Conservation (phyloP, 2,888 invertebrate species). For the Sinelater perroti region DNA sequence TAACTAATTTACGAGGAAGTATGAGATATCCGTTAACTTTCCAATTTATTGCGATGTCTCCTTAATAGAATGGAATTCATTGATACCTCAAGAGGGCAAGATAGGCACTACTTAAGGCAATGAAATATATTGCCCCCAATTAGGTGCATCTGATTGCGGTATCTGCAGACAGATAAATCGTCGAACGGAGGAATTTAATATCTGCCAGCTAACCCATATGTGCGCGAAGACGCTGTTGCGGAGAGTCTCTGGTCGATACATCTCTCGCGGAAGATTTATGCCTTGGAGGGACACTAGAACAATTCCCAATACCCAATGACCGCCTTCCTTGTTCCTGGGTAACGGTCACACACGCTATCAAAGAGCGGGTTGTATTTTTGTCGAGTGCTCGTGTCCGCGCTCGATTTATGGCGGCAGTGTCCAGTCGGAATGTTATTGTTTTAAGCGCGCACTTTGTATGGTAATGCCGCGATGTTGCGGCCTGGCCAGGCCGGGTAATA, state of each 20-base stretch:
- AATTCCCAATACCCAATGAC: constrained; percentile 1
- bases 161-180: too few species aligned
- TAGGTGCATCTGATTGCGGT: too few species aligned
- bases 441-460: constrained; percentile 50
- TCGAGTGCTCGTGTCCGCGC: constrained; percentile 34
- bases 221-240: too few species aligned
- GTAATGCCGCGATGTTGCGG: constrained; percentile 43
- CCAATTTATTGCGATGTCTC: too few species aligned
- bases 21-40: too few species aligned
- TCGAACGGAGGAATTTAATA: too few species aligned
- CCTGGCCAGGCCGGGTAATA: constrained; percentile 33
- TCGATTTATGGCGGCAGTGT: constrained; percentile 48
- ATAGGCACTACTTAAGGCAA: too few species aligned
- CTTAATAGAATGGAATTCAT: too few species aligned
- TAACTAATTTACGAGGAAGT: too few species aligned
- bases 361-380: constrained; percentile 34
- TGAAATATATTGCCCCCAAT: too few species aligned
- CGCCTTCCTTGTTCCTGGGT: constrained; percentile 21
- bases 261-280: not conserved
- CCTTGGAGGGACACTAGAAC: not conserved
- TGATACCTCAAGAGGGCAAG: too few species aligned
- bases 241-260: not conserved
- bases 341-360: constrained; percentile 30
- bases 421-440: constrained; percentile 53
- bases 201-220: too few species aligned